These are phyloP conservation scores for Popillia japonica DNA, from an alignment of 1,140 invertebrate species.

Conservation along the genomic window DNA sequence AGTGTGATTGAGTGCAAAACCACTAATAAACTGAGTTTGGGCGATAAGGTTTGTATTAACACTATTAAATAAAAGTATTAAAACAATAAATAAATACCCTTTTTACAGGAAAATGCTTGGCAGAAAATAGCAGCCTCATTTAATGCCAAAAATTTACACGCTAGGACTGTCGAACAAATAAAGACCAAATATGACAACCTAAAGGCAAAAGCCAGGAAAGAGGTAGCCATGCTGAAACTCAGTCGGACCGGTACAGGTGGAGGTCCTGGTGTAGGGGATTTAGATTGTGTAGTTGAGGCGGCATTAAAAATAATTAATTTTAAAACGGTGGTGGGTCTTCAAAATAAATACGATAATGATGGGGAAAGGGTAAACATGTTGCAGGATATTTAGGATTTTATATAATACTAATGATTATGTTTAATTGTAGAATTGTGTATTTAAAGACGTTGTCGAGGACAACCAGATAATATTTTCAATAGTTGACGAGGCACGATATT, in stretches of 20 bases:
- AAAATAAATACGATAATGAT: neutral
- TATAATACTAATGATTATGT: neutral
- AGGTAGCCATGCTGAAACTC: neutral
- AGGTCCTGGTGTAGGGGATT: neutral
- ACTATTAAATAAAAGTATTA: neutral
- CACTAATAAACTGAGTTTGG: conserved; percentile 15
- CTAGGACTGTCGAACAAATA: neutral
- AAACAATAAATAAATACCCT: neutral
- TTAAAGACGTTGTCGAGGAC: neutral
- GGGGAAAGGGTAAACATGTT: neutral
- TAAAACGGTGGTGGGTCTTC: conserved; percentile 19
- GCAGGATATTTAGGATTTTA: neutral
- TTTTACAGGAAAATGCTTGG: conserved; percentile 1
- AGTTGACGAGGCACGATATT: no score
- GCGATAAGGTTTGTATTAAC: conserved; percentile 2
- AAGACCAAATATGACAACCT: conserved; percentile 16
- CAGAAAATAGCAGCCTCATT: neutral
- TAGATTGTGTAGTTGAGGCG: neutral
- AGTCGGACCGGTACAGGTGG: neutral
- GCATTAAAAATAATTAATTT: conserved; percentile 13
- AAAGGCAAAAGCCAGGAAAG: neutral
- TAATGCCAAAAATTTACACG: neutral
- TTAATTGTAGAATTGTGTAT: neutral
- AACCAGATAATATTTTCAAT: neutral
- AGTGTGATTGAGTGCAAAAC: conserved; percentile 38